Evolutionary conservation across 2,888 invertebrate genomes (phyloP), one percentile per base, ranked within the genome.

Genomic region (Merodon equestris): DNA sequence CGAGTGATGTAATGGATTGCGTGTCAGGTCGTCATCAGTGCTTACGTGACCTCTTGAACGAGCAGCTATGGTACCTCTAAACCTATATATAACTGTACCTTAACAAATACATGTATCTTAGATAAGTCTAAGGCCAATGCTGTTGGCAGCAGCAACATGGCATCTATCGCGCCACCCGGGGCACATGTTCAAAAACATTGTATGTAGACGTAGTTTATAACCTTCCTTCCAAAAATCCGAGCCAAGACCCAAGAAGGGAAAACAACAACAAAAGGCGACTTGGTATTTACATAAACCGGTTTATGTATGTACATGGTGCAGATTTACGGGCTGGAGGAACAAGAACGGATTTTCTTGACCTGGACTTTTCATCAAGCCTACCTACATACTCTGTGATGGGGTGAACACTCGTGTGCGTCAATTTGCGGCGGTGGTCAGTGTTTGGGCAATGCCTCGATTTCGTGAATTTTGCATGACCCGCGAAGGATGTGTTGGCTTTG

Each of bases 1-100:
- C 61, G 70, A 75, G 61, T 81, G 81, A 81, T 75, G 81, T 75
- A 75, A 81, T 81, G 48, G 66, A 71, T 81, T 66, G 81, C 81
- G 81, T 81, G 81, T 66, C 19, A 57, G 44, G 57, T 50, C 81
- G 71, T 81, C 81, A 81, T 81, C 81, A 81, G 71, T 54, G 60
- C 58, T 54, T 54, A 51, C 54, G 51, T 73, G 63, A 73, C 56
- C 74, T 70, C 74, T 74, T 79, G 38, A 74, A 60, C 44, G 58
- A 48, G 53, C 58, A 68, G 57, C 58, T 68, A 58, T 72, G 47
- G 40, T 50, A 45, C 18, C 54, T 18, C 47, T 53, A 36, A n/a
- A 12, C 45, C 51, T 13, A 47, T 64, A 45, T 50, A 57, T 44
- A 19, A 10, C 13, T 51, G 50, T 18, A 40, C 3, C n/a, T 40